These are phyloP conservation scores for Halcyon badia DNA, from an alignment of 2,797 vertebrate genomes.

Conservation along the genomic window DNA sequence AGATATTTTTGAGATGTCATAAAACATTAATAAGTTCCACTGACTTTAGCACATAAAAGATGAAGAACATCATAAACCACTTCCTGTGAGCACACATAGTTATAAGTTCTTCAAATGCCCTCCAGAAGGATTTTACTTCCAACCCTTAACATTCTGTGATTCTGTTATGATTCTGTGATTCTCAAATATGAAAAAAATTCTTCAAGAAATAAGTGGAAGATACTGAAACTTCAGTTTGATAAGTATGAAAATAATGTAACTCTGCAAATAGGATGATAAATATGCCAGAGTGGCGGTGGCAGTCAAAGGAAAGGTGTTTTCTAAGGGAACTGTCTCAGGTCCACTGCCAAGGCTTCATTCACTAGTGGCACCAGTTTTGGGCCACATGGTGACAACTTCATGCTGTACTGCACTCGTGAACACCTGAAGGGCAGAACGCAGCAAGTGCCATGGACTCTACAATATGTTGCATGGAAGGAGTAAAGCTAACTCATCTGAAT, in stretches of 20 bases:
- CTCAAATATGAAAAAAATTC: neutral
- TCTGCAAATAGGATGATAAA: neutral
- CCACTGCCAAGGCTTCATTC: neutral
- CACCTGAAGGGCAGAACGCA: accelerated
- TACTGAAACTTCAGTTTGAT: neutral
- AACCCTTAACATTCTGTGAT: too few relatives aligned
- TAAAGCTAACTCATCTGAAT: neutral
- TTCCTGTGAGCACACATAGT: neutral
- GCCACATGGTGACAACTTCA: neutral
- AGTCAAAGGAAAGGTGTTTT: neutral
- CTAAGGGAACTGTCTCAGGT: neutral
- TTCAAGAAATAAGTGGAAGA: neutral
- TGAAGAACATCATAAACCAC: neutral
- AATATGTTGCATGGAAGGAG: neutral
- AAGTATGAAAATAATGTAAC: neutral
- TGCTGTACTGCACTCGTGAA: neutral
- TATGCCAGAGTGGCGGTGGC: neutral
- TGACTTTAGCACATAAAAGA: neutral
- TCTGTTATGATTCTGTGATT: too few relatives aligned
- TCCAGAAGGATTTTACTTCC: neutral
- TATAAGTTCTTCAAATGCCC: neutral
- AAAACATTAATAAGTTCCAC: neutral
- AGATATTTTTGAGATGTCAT: neutral
- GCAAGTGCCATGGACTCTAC: accelerated
- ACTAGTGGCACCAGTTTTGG: neutral